A percentile compares a stretch with the other conserved stretches of the same genome.
phyloP scores from a whole-genome alignment of 2,888 invertebrate species.

The Hetaerina titia region DNA sequence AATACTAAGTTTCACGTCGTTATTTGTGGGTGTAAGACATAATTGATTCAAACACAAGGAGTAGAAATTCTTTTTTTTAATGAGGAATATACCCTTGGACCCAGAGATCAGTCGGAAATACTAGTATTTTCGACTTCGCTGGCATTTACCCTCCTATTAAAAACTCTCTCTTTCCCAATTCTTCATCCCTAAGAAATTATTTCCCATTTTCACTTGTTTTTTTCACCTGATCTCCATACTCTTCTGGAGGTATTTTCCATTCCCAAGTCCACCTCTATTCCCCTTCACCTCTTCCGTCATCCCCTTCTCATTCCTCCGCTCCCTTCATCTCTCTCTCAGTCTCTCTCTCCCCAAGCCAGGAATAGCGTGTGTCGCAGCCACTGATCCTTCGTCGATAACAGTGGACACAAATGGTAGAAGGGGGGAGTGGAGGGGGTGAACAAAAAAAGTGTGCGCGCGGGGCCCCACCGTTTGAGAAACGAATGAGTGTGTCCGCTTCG shows the following conservation, averaged over 20 bases:
- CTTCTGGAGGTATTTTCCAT: background rate
- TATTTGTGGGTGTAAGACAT: no score
- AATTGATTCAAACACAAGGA: no score
- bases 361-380: constrained; percentile 11
- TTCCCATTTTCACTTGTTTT: no score
- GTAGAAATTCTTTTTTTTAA: no score
- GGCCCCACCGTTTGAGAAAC: background rate
- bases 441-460: background rate
- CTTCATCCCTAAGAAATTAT: no score
- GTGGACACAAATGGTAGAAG: constrained; percentile 13
- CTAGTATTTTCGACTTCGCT: no score
- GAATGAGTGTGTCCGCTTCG: background rate
- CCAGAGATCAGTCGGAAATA: no score
- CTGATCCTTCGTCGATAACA: background rate
- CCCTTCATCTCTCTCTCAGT: background rate
- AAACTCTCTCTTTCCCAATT: no score
- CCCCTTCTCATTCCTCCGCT: background rate
- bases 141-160: no score
- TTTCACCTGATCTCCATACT: no score
- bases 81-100: no score
- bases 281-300: background rate
- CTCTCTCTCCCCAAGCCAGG: background rate
- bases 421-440: background rate
- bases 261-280: background rate
- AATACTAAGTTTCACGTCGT: no score